Conservation (phyloP, 2,797 vertebrate genomes). For the Chanos chanos region DNA sequence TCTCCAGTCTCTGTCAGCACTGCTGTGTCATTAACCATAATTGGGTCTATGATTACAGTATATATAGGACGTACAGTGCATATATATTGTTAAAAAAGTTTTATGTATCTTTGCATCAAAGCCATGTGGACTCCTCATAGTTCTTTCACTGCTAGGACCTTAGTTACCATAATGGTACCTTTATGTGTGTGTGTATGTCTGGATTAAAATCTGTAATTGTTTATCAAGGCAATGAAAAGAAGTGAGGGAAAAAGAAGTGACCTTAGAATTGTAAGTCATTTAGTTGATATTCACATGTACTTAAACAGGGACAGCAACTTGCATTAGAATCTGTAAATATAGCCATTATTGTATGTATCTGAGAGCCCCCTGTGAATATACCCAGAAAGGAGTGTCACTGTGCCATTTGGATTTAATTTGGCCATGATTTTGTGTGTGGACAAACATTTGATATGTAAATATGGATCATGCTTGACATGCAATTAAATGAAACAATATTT, state of each 20-base stretch:
- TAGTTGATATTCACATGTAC: slow-evolving; percentile 44
- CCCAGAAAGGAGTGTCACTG: slow-evolving; percentile 37
- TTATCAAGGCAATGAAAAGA: slow-evolving; percentile 26
- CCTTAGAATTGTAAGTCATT: slow-evolving; percentile 66
- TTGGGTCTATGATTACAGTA: slow-evolving; percentile 25
- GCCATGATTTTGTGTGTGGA: slow-evolving; percentile 30
- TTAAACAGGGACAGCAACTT: slow-evolving; percentile 41
- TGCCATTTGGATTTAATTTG: slow-evolving; percentile 42
- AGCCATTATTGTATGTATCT: slow-evolving; percentile 26
- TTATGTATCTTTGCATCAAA: slow-evolving; percentile 43
- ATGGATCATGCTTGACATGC: slow-evolving; percentile 29
- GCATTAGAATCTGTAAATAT: slow-evolving; percentile 40
- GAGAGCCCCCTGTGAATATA: slow-evolving; percentile 33
- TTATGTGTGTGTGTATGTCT: slow-evolving; percentile 41
- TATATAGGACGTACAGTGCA: slow-evolving; percentile 29
- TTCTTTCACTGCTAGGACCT: slow-evolving; percentile 43
- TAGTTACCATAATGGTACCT: slow-evolving; percentile 37
- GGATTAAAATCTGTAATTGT: slow-evolving; percentile 28
- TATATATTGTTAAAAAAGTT: slow-evolving; percentile 36
- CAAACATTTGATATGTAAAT: slow-evolving; percentile 36
- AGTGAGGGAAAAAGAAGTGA: slow-evolving; percentile 63
- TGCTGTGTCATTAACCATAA: slow-evolving; percentile 37
- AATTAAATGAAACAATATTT: slow-evolving; percentile 32
- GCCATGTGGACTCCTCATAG: slow-evolving; percentile 48
- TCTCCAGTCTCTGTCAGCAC: slow-evolving; percentile 22